A percentile compares a stretch with the other conserved stretches of the same genome.
phyloP scores from a whole-genome alignment of 2,797 vertebrate genomes.

The Trichosurus vulpecula region DNA sequence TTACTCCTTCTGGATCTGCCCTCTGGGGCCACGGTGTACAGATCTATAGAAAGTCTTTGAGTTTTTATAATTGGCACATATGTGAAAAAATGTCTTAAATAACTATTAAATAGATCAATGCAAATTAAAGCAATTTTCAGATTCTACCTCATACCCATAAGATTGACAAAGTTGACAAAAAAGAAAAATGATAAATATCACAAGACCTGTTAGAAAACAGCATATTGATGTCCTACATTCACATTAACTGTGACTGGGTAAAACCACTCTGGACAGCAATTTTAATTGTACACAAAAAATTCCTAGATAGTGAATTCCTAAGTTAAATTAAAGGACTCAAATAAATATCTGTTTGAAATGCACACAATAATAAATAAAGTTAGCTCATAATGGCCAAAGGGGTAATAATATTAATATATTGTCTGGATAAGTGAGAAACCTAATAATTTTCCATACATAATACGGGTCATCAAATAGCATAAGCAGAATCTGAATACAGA shows the following conservation, averaged over 20 bases:
- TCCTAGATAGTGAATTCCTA: neutral
- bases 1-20: neutral
- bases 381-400: constrained; percentile 5
- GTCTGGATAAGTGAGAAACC: neutral
- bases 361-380: neutral
- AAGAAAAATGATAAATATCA: neutral
- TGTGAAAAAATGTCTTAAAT: neutral
- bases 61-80: neutral
- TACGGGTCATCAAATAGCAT: neutral
- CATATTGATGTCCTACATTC: neutral
- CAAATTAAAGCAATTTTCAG: neutral
- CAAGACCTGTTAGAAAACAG: neutral
- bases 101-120: neutral
- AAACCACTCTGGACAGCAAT: neutral
- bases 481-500: neutral
- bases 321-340: neutral
- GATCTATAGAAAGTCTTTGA: neutral
- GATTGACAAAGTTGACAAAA: neutral
- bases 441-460: neutral
- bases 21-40: neutral
- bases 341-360: neutral
- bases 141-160: neutral
- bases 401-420: neutral
- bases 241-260: neutral
- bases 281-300: neutral